Evolutionary conservation across 2,797 vertebrate genomes (phyloP), one percentile per base, ranked within the genome.

Genomic region (Gastrophryne carolinensis): DNA sequence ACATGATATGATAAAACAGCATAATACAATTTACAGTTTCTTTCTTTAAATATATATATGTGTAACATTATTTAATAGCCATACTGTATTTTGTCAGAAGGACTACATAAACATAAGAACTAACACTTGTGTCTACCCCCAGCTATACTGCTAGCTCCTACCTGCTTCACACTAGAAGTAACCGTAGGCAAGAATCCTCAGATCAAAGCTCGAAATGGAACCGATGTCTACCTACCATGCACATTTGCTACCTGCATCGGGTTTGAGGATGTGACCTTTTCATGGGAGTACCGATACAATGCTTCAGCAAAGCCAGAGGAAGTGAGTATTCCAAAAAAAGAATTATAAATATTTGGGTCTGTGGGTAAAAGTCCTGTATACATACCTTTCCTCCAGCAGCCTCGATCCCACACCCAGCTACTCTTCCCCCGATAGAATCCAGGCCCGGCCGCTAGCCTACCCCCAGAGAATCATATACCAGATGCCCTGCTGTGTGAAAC

Each of bases 241-340:
- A 81, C 41, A 50, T 99, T 97, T 82, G 72, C 73, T 81, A 95
- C 93, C 86, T 99, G 97, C 82, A 94, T 94, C 1, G 97, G 96
- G 81, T 96, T 97, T 41, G 84, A 89, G 81, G 87, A 95, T 80
- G 91, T 98, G 4, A 85, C 84, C 79, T 99, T 99, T 89, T 90
- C 80, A 49, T 99, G 97, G 97, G 87, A 90, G 10, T 96, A 90
- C 85, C 52, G 96, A 95, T 64, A 37, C 68, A 95, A 95, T 56
- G 81, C 84, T 17, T 95, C 92, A 0, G 91, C 88, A 4, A 5
- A 30, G 6, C 50, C 50, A 34, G 60, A 72, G 10, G 13, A 50
- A 5, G 75, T 78, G 32, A 78, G 75, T 24, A 71, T n/a, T 10
- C 12, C 17, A 3, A 39, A 63, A 44, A 34, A 34, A 34, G 10